Evolutionary conservation across 2,113 vertebrate genomes (phyloP).

Genomic region (Sapayoa aenigma): DNA sequence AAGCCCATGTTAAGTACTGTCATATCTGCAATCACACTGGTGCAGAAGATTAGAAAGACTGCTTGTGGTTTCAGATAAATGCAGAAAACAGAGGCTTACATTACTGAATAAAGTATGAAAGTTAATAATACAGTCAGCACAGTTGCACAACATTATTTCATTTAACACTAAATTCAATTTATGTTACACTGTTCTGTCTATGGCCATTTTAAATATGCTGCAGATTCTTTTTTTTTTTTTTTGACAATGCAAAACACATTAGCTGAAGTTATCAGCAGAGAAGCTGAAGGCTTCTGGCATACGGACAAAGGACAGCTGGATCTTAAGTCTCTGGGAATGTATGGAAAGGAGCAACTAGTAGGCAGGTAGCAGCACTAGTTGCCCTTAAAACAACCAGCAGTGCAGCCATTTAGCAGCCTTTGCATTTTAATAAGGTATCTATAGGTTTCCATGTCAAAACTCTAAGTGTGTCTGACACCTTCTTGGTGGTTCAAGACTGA

Average conservation of each 20-base stretch:
- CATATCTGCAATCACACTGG: not conserved
- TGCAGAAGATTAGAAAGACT: not conserved
- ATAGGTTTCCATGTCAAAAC: not conserved
- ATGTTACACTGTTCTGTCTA: not conserved
- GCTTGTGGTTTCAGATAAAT: not conserved
- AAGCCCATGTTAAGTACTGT: not conserved
- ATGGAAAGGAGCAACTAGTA: not conserved
- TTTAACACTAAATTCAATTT: slow-evolving; percentile 52
- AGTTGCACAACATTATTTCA: not conserved
- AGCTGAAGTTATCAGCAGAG: slow-evolving; percentile 7
- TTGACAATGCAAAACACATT: slow-evolving; percentile 25
- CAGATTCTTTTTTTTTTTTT: not conserved
- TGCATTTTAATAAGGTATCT: not conserved
- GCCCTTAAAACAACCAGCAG: not conserved
- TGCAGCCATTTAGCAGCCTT: not conserved
- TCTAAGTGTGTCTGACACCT: not conserved
- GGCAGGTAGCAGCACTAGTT: not conserved
- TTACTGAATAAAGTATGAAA: slow-evolving; percentile 39
- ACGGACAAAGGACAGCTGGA: not conserved
- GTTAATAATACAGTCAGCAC: slow-evolving; percentile 33
- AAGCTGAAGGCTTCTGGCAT: slow-evolving; percentile 11
- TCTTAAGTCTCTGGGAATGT: not conserved
- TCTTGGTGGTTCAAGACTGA: not conserved
- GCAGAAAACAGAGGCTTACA: not conserved
- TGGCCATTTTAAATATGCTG: not conserved